Base-by-base conservation (phyloP, 2,888 invertebrate genomes). In the Eledona agricola region DNA sequence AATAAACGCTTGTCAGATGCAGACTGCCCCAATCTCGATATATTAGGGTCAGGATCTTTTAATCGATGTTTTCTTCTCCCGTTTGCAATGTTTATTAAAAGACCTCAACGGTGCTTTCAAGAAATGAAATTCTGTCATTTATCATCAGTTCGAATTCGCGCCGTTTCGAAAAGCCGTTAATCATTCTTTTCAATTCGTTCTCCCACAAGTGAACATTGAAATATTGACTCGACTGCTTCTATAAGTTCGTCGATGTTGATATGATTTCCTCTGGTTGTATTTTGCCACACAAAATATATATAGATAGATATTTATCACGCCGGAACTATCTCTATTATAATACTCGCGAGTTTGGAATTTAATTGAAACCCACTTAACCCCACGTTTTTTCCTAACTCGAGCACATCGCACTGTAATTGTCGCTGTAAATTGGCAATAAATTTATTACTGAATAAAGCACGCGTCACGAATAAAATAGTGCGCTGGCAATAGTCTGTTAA, bases 151-250 rank as follows among this genome's bases (percentile, higher is more conserved):
- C 37, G 35, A 43, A 42, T 34, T 32, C 42, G 11, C 34, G 22
- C 34, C 51, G 29, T 38, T 40, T 19, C 54, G 31, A 49, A 49
- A 37, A 31, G 40, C 49, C 54, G 54, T 54, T 54, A 54, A 49
- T 54, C 54, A 54, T 54, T 54, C 54, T 49, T 54, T 54, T 54
- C 54, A 49, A 53, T 54, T 54, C 54, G 35, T 49, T 49, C 43
- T 28, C 37, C 49, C 49, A 31, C 54, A 54, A 54, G 34, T 54
- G 49, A 49, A 54, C 43, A 49, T 49, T 54, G 54, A 54, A 54
- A 54, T 54, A 54, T 54, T 54, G 54, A 54, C 54, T 54, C 31
- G 42, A 52, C 38, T 47, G 43, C 26, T 38, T 10, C 22, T 49
- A 49, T 38, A 38, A 49, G 49, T 49, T 49, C 23, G 34, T 32